phyloP scores from a whole-genome alignment of 2,113 vertebrate genomes.

The Barnardius zonarius region DNA sequence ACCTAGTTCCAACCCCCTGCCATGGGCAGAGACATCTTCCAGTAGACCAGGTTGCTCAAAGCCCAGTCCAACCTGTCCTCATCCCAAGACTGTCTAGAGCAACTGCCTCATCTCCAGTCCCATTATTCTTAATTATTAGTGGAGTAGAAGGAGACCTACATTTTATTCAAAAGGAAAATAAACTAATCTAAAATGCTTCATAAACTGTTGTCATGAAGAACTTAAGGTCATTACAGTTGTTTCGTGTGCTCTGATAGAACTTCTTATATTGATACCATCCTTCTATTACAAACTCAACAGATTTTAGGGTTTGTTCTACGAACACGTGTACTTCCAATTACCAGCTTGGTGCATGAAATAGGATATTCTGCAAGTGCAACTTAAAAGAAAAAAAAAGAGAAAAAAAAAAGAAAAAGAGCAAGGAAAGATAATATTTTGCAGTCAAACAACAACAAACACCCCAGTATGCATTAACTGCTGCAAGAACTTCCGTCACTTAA shows the following conservation, averaged over 20 bases:
- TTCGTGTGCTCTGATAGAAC: not conserved
- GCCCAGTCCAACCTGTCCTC: not conserved
- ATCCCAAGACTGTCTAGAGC: not conserved
- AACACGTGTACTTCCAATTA: not conserved
- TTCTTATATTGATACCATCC: not conserved
- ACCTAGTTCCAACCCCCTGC: not conserved
- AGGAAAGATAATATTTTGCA: not conserved
- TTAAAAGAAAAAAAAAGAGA: not conserved
- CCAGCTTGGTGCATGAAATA: not conserved
- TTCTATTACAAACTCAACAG: not conserved
- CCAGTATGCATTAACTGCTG: not conserved
- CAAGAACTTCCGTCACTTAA: not conserved
- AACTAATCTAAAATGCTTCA: not conserved
- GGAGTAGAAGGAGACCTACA: not conserved
- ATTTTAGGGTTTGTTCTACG: not conserved
- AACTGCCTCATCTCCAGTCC: not conserved
- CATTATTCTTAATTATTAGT: not conserved
- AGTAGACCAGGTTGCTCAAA: not conserved
- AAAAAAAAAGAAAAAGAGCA: not conserved
- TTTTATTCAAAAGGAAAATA: not conserved
- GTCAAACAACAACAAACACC: not conserved
- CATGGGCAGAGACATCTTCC: not conserved
- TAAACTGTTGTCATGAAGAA: not conserved
- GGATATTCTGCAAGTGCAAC: not conserved
- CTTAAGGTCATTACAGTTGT: not conserved